phyloP scores from a whole-genome alignment of 30 jellyfish, hydroid and myxozoan genomes.

The Turritopsis dohrnii region DNA sequence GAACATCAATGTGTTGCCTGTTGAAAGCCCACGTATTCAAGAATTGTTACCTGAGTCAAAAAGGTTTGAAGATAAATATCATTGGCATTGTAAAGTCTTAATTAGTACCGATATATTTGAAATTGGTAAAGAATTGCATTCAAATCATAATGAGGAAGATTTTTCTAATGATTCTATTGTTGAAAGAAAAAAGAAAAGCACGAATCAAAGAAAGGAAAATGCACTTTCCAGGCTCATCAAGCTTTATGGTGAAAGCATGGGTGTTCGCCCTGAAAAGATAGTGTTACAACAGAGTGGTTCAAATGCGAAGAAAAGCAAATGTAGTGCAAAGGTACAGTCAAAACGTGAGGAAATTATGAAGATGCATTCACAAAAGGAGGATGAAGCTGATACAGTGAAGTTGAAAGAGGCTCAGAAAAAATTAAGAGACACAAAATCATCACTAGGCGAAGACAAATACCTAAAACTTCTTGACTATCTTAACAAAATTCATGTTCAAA shows the following conservation, averaged over 20 bases:
- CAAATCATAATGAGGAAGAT: too few relatives aligned
- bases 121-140: background rate
- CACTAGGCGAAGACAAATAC: background rate
- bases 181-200: background rate
- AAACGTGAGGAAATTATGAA: background rate
- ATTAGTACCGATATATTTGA: background rate
- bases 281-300: too few relatives aligned
- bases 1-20: background rate
- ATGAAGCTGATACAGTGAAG: background rate
- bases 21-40: background rate
- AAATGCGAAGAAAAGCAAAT: too few relatives aligned
- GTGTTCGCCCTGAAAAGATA: background rate
- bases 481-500: background rate
- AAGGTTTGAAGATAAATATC: slow-evolving; percentile 13
- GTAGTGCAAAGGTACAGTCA: slow-evolving; percentile 1
- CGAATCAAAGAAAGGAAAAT: background rate
- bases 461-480: background rate
- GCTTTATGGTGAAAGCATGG: slow-evolving; percentile 21
- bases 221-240: background rate
- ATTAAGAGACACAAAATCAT: background rate
- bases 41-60: slow-evolving; percentile 15
- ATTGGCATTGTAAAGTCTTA: slow-evolving; percentile 19
- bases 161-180: background rate
- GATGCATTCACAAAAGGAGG: background rate
- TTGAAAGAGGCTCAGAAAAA: background rate